Conservation (phyloP, 2,113 vertebrate genomes). For the Acrocephalus arundinaceus region DNA sequence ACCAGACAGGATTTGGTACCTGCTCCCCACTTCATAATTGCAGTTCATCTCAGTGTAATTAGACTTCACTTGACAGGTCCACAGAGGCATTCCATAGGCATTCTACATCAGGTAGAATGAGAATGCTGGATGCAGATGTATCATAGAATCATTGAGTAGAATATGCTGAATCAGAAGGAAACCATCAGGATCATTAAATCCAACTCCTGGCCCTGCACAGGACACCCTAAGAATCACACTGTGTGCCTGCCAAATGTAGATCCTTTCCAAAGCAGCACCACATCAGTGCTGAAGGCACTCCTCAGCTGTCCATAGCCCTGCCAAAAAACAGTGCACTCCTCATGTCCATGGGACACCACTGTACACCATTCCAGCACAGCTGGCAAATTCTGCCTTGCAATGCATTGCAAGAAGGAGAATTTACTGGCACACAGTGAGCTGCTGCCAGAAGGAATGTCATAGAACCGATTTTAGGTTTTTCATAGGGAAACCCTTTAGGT, state of each 20-base stretch:
- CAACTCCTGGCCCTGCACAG: not conserved
- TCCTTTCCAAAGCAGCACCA: not conserved
- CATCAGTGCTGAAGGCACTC: rapidly evolving
- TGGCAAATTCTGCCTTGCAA: not conserved
- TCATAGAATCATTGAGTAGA: not conserved
- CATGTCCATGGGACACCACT: not conserved
- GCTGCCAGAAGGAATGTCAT: not conserved
- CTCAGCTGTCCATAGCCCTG: not conserved
- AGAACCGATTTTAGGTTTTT: constrained; percentile 4
- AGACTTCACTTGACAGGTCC: not conserved
- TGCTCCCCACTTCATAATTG: not conserved
- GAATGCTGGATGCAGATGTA: not conserved
- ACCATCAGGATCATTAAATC: not conserved
- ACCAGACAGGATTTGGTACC: not conserved
- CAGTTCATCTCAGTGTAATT: not conserved
- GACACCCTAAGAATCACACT: not conserved
- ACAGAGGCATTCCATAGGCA: not conserved
- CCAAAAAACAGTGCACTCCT: not conserved
- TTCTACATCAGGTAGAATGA: not conserved
- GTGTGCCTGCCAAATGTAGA: not conserved
- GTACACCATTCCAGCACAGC: not conserved
- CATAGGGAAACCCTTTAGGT: not conserved
- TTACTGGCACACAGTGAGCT: not conserved
- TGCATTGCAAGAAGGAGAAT: not conserved
- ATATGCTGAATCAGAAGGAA: not conserved